phyloP scores from a whole-genome alignment of 2,797 vertebrate genomes.

The Onychomys arenicola region DNA sequence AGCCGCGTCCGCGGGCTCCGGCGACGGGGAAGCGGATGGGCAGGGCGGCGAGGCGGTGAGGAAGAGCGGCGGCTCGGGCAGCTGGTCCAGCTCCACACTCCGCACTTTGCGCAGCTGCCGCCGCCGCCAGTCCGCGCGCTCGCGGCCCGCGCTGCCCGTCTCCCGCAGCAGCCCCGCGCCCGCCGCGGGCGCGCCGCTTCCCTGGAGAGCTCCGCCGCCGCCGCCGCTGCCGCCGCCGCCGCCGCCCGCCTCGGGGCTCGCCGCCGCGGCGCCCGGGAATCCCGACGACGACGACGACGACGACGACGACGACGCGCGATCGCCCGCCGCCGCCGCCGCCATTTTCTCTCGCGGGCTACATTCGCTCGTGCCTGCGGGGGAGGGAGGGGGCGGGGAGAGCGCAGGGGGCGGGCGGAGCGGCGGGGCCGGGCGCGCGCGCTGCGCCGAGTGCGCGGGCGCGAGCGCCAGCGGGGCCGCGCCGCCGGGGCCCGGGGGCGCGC shows the following conservation, averaged over 20 bases:
- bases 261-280: conserved; percentile 84
- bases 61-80: conserved; percentile 85
- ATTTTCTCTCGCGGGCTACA: conserved; percentile 92
- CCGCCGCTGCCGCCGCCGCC: not conserved
- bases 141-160: conserved; percentile 78
- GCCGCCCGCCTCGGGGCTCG: conserved; percentile 73
- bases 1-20: conserved; percentile 68
- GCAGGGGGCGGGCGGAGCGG: conserved; percentile 76
- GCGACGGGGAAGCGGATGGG: conserved; percentile 78
- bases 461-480: not conserved
- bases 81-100: conserved; percentile 91
- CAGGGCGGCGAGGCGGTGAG: conserved; percentile 83
- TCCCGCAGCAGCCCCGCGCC: conserved; percentile 84
- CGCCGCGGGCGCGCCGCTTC: conserved; percentile 86
- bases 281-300: conserved; percentile 91
- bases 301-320: conserved; percentile 91
- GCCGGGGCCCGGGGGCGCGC: not conserved
- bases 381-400: conserved; percentile 84
- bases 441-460: conserved; percentile 28
- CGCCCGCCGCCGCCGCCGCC: conserved; percentile 90
- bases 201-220: conserved; percentile 61
- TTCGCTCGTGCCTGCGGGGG: conserved; percentile 82
- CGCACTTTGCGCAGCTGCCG: conserved; percentile 93
- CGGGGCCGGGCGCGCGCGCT: conserved; percentile 72
- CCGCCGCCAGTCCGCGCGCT: conserved; percentile 90